Percentiles rank a stretch among this genome's conserved stretches.
These are phyloP conservation scores for Lacerta bilineata DNA, from an alignment of 2,797 vertebrate species.

Conservation along the genomic window DNA sequence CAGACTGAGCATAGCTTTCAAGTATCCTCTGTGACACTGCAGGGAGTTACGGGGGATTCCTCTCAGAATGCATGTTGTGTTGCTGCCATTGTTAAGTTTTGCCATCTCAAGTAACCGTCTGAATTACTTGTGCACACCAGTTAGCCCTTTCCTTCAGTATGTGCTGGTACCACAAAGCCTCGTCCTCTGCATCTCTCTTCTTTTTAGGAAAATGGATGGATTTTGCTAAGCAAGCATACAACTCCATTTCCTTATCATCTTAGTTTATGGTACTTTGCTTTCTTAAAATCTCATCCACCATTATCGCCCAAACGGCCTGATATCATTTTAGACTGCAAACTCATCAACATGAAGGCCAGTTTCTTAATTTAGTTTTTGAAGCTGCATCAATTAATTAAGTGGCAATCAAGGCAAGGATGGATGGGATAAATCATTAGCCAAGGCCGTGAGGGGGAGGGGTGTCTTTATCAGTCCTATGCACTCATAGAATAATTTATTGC, in stretches of 20 bases:
- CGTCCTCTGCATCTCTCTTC: background rate
- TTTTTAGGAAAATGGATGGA: background rate
- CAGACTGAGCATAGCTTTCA: background rate
- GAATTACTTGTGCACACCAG: background rate
- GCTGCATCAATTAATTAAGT: conserved; percentile 27
- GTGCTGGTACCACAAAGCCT: background rate
- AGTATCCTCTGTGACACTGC: background rate
- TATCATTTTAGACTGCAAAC: background rate
- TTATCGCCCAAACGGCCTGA: background rate
- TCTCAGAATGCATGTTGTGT: background rate
- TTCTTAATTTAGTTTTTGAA: conserved; percentile 23
- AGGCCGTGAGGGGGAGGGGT: background rate
- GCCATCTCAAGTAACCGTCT: background rate
- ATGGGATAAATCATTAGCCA: conserved; percentile 12
- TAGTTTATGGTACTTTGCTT: background rate
- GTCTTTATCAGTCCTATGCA: background rate
- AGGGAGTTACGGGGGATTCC: background rate
- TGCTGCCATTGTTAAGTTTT: background rate
- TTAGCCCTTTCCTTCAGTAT: background rate
- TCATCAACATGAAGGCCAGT: conserved; percentile 16
- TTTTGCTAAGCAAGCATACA: background rate
- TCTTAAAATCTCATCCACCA: background rate
- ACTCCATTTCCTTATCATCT: background rate
- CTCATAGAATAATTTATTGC: conserved; percentile 24
- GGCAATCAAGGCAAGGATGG: conserved; percentile 7